phyloP scores from a whole-genome alignment of 2,797 vertebrate species.

The Morus bassanus region DNA sequence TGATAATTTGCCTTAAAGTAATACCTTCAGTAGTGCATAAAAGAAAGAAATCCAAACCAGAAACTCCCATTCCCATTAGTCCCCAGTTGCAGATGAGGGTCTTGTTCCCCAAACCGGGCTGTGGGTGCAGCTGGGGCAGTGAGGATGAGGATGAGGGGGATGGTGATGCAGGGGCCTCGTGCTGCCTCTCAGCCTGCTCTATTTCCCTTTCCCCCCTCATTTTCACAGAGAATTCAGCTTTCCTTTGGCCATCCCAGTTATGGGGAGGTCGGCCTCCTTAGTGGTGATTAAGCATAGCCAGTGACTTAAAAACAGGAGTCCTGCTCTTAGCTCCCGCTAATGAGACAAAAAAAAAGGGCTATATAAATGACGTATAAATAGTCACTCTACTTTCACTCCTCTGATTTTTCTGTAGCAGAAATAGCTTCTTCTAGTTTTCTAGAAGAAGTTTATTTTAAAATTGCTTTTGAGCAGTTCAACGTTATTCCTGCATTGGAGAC shows the following conservation, averaged over 20 bases:
- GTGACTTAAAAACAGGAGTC: not conserved
- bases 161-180: not conserved
- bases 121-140: accelerated
- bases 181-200: not conserved
- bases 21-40: not conserved
- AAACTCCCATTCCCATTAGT: not conserved
- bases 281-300: not conserved
- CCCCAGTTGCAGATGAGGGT: not conserved
- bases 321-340: not conserved
- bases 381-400: not conserved
- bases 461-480: not conserved
- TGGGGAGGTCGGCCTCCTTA: not conserved
- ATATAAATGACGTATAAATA: not conserved
- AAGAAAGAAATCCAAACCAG: not conserved
- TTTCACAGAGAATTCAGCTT: not conserved
- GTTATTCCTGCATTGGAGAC: not conserved
- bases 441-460: not conserved
- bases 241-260: not conserved
- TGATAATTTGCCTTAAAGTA: not conserved
- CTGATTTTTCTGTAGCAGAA: not conserved
- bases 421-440: not conserved
- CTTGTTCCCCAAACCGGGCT: not conserved
- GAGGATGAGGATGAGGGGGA: not conserved
- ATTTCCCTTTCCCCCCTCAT: not conserved
- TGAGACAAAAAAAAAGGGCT: not conserved